phyloP scores from a whole-genome alignment of 2,797 vertebrate genomes.

The Gymnodraco acuticeps region DNA sequence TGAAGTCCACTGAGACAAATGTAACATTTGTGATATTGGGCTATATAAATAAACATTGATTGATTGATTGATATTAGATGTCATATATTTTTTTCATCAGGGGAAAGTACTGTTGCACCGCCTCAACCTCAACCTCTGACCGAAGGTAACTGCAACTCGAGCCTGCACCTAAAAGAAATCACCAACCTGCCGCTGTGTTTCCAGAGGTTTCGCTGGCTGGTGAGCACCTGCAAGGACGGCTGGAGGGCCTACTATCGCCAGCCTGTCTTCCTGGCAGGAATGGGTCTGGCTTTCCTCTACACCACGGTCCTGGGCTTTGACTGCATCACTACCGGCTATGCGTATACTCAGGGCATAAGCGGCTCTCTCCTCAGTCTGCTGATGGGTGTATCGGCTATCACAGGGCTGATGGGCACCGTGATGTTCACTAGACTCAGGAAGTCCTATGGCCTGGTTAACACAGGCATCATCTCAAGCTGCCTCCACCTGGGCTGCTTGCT shows the following conservation, averaged over 20 bases:
- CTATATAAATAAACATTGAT: no score
- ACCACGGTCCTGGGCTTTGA: slow-evolving; percentile 88
- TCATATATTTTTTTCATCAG: slow-evolving; percentile 64
- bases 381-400: slow-evolving; percentile 85
- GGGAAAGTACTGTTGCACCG: slow-evolving; percentile 48
- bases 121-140: slow-evolving; percentile 58
- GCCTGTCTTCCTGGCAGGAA: slow-evolving; percentile 85
- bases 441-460: slow-evolving; percentile 85
- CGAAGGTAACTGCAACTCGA: slow-evolving; percentile 68
- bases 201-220: slow-evolving; percentile 72
- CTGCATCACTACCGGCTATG: slow-evolving; percentile 88
- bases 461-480: slow-evolving; percentile 86
- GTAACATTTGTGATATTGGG: no score
- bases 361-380: slow-evolving; percentile 89
- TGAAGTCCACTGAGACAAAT: no score
- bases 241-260: slow-evolving; percentile 86
- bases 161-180: slow-evolving; percentile 65
- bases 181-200: slow-evolving; percentile 75
- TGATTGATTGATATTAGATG: slow-evolving; percentile 17
- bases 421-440: slow-evolving; percentile 87
- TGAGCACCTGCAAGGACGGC: slow-evolving; percentile 81
- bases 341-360: slow-evolving; percentile 88
- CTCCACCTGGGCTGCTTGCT: slow-evolving; percentile 86
- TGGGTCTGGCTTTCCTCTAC: slow-evolving; percentile 89
- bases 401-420: slow-evolving; percentile 86